Percentiles rank a stretch among this genome's conserved stretches.
Evolutionary conservation across 2,113 vertebrate genomes (phyloP).

Genomic region (Plecturocebus donacophilus): DNA sequence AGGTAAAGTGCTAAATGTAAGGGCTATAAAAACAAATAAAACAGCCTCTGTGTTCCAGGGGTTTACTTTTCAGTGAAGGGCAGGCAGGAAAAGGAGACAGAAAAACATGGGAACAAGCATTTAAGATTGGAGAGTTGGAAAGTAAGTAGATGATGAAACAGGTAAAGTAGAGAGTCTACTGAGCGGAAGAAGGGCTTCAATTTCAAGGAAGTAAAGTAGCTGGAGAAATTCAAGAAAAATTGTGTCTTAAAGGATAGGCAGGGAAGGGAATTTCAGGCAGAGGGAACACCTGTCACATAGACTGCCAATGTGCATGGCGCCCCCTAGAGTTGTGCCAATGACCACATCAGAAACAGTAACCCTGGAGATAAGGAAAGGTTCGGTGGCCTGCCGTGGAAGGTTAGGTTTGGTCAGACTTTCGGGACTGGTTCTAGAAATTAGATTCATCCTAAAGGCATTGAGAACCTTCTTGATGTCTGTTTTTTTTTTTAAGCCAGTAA

Average conservation of each 20-base stretch:
- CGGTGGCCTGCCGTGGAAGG: background rate
- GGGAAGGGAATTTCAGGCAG: background rate
- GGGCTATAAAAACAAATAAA: background rate
- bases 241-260: background rate
- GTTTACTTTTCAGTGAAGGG: background rate
- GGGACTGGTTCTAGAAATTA: background rate
- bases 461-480: background rate
- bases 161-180: background rate
- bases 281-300: background rate
- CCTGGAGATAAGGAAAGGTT: background rate
- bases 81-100: no score
- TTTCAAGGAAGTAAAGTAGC: background rate
- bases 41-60: background rate
- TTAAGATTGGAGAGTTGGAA: background rate
- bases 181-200: background rate
- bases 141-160: background rate
- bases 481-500: background rate
- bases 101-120: background rate
- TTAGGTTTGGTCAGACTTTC: background rate
- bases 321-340: background rate
- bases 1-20: background rate
- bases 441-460: background rate
- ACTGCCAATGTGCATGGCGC: background rate
- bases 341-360: background rate
- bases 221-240: background rate